Base-by-base conservation (phyloP, 2,797 vertebrate genomes). In the Passerculus sandwichensis region DNA sequence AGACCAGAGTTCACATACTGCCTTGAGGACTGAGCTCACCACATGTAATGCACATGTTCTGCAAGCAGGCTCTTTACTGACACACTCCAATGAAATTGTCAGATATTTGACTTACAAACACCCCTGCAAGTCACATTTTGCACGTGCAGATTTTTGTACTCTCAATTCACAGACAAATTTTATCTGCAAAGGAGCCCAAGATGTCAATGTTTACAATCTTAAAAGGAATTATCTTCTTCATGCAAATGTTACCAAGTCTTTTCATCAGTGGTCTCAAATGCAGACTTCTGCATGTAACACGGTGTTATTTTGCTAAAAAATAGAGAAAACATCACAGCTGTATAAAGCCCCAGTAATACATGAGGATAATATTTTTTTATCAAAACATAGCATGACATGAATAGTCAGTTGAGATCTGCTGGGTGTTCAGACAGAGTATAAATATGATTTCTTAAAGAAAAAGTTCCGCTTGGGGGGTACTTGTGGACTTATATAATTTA, bases 401-500 rank as follows among this genome's bases (percentile, higher is more conserved):
- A 64, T 47, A 47, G 45, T 47, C 45, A 47, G 45, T 12, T 71
- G 44, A 75, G 17, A 36, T 34, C 59, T 72, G 30, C 27, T 64
- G 40, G 8, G 22, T 50, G 8, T 51, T 91, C 59, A 42, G 22
- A 60, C 1, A 40, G 27, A 62, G 38, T 30, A 75, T 6, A 82
- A 48, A 42, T 23, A 84, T 1, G 11, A 56, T 29, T 84, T 67
- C 30, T 48, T 64, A 60, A 45, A 75, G 19, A 78, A 72, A 74
- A 38, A 15, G 9, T 5, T 71, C 34, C 1, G 1, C 44, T n/a
- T n/a, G 9, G 4, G 32, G 8, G 9, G 4, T 15, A 45, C 6
- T 42, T 57, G 12, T 25, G 15, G 38, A 78, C 65, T 74, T 64
- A 36, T 23, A 16, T 9, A 10, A 71, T 53, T 92, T 60, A 9